Evolutionary conservation across 1,140 invertebrate species (phyloP), one percentile per base, ranked within the genome.

Genomic region (Yoshiicerus persimilis): DNA sequence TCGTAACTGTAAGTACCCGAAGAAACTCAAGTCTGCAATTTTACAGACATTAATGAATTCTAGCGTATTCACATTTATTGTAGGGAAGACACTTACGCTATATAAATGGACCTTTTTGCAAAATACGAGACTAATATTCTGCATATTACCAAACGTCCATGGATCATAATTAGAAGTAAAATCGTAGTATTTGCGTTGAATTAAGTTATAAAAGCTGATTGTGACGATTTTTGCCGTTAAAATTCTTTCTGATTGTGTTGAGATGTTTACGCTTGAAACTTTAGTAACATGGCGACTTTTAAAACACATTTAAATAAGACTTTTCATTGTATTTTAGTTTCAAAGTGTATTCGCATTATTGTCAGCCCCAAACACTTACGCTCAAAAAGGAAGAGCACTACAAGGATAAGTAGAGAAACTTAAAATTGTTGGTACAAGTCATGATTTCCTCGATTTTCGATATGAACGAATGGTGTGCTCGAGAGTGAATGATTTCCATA

Each of bases 91-190:
- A 70, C 25, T 27, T 70, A 30, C 66, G 66, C 66, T 70, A 38
- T 80, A 36, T 38, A 32, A 38, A 80, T 23, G 30, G 75, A 36
- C 30, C 75, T 34, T 80, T 38, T 80, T 34, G 32, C 32, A 80
- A 80, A 80, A 80, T 80, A 80, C 32, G 32, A 80, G 75, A 80
- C 75, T 80, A 80, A 80, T 80, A 80, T 80, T 80, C 75, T 80
- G 75, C 75, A 80, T 80, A 80, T 36, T 80, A 80, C 75, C 34
- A 80, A 80, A 80, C 75, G 75, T 80, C 75, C 75, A 80, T 36
- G 34, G 16, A 80, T 80, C 75, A 80, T 30, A 30, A 70, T 27
- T 70, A 70, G 66, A 36, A 34, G 34, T 38, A 32, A 80, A 80
- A 80, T 80, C 32, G 16, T 80, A 34, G 34, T 9, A 80, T 80